Evolutionary conservation across 2,888 invertebrate species (phyloP), one percentile per base, ranked within the genome.

Genomic region (Philonicus albiceps): DNA sequence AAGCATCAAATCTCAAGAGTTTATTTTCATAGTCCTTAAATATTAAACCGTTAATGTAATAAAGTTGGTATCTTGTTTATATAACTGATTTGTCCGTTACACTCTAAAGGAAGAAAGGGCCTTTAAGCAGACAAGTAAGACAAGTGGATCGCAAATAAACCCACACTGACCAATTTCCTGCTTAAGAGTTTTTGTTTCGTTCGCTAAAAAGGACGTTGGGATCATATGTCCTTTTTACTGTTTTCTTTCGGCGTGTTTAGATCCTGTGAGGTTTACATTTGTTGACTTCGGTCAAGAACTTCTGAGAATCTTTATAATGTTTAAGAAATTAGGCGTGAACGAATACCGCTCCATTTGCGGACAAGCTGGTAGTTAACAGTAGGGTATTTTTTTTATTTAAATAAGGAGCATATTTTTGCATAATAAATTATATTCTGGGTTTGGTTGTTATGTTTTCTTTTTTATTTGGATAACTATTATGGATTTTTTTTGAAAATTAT

Each of bases 221-320:
- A 76, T 76, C 76, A 76, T 22, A 76, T 76, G 76, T 76, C 76
- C 76, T 76, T 22, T 40, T 76, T 76, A 76, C 76, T 11, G 76
- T 76, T 76, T 40, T 76, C 40, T 76, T 40, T 76, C 34, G 76
- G 64, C 27, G 43, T 76, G 76, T 76, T 76, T 76, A 37, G 37
- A 37, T 40, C 40, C 13, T 76, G 64, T 64, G 7, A 1, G 22
- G 64, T 11, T 64, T 22, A 64, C 64, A 64, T 19, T 64, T 49
- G 49, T 49, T 49, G 49, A 49, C 7, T 49, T 43, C 7, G 16
- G n/a, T 64, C 64, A 64, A 64, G 64, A n/a, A 64, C 64, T 64
- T 64, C 64, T 27, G 64, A 64, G 64, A 64, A 64, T 64, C 64
- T 64, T 64, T 22, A 64, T 13, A 64, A 64, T 64, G 27, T 64